A percentile compares a stretch with the other conserved stretches of the same genome.
Conservation (phyloP, 2,888 invertebrate species). For the Hypsopygia costalis region DNA sequence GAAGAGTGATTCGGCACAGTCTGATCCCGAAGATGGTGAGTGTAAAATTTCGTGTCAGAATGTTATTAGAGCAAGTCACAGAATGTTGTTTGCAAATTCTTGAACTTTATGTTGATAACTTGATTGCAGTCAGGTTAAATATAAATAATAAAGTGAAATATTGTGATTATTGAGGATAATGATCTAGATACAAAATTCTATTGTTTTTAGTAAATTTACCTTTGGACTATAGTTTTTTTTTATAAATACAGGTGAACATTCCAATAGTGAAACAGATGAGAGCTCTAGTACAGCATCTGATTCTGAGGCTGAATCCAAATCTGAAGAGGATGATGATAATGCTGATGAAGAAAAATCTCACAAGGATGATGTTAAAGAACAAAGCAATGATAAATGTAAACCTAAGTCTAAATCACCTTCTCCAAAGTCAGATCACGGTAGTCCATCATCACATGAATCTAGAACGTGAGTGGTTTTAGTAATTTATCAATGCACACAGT, state of each 20-base stretch:
- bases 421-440: constrained; percentile 46
- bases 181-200: no score
- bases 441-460: constrained; percentile 59
- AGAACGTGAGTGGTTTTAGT: constrained; percentile 39
- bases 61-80: no score
- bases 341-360: constrained; percentile 35
- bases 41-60: constrained; percentile 8
- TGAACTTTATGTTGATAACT: no score
- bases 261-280: constrained; percentile 72
- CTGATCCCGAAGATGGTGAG: constrained; percentile 69
- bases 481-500: no score
- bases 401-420: constrained; percentile 55
- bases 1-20: constrained; percentile 60
- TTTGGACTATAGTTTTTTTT: not conserved
- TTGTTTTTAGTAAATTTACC: no score
- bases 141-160: no score
- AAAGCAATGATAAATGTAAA: constrained; percentile 50
- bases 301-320: constrained; percentile 63
- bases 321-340: constrained; percentile 52
- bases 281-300: constrained; percentile 62
- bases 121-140: no score
- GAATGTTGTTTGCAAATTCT: no score
- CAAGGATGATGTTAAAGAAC: constrained; percentile 36
- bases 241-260: constrained; percentile 52
- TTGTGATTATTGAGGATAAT: no score